phyloP scores from a whole-genome alignment of 2,888 invertebrate species.

The Drosophila ezoana region DNA sequence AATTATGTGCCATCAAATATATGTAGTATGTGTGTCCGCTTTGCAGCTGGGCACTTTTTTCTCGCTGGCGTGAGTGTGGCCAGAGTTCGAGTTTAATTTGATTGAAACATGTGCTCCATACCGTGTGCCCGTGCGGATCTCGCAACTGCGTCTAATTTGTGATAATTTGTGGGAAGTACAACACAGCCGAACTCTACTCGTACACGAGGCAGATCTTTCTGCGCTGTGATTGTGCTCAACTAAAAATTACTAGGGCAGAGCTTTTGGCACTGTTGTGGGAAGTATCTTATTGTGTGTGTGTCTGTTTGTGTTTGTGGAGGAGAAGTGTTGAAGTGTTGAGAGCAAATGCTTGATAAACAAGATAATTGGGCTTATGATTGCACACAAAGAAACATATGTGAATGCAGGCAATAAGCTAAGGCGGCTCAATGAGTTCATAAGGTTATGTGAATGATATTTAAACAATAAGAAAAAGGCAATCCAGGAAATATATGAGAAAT shows the following conservation, averaged over 20 bases:
- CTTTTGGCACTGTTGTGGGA: constrained; percentile 42
- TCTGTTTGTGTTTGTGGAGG: constrained; percentile 1
- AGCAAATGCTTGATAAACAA: constrained; percentile 51
- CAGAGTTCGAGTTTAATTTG: constrained; percentile 70
- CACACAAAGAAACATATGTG: constrained; percentile 12
- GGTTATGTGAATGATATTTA: constrained; percentile 11
- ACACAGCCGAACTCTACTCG: constrained; percentile 32
- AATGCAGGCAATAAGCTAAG: neutral
- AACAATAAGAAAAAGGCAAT: neutral
- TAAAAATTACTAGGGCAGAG: constrained; percentile 55
- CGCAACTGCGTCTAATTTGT: constrained; percentile 74
- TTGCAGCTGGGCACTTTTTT: constrained; percentile 27
- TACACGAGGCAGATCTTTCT: constrained; percentile 26
- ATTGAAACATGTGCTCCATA: constrained; percentile 64
- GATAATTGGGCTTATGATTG: constrained; percentile 52
- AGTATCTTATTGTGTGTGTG: constrained; percentile 10
- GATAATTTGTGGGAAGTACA: constrained; percentile 77
- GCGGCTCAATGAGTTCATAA: constrained; percentile 6
- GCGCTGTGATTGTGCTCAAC: constrained; percentile 30
- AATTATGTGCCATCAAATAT: constrained; percentile 70
- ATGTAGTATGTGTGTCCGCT: neutral
- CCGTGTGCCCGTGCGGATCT: constrained; percentile 46
- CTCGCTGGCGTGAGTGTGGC: constrained; percentile 46
- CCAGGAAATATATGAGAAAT: too few species aligned
- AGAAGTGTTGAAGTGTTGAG: constrained; percentile 54